A percentile compares a stretch with the other conserved stretches of the same genome.
Conservation (phyloP, 2,797 vertebrate genomes). For the Manis pentadactyla region DNA sequence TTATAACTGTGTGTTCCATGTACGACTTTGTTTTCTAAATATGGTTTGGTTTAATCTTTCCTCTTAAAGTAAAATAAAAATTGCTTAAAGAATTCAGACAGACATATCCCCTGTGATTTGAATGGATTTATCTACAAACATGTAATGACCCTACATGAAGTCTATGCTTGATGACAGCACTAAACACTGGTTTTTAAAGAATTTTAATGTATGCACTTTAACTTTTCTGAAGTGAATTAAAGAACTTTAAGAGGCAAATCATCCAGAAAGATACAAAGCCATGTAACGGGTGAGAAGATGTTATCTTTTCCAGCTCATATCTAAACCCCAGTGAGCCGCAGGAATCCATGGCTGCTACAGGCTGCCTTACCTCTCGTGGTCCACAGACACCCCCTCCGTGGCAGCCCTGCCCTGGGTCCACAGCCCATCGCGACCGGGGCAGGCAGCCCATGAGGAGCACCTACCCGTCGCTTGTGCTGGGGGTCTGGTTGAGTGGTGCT, state of each 20-base stretch:
- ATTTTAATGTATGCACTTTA: not conserved
- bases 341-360: not conserved
- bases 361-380: rapidly evolving
- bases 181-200: not conserved
- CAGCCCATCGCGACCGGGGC: not conserved
- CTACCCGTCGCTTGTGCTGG: not conserved
- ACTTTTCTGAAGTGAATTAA: not conserved
- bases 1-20: rapidly evolving
- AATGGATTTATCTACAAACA: not conserved
- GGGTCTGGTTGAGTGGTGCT: rapidly evolving
- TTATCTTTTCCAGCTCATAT: rapidly evolving
- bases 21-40: not conserved
- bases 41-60: not conserved
- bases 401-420: not conserved
- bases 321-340: not conserved
- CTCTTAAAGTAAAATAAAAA: not conserved
- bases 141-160: not conserved
- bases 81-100: not conserved
- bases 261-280: not conserved
- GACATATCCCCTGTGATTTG: not conserved
- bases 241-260: not conserved
- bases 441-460: rapidly evolving
- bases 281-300: not conserved
- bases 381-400: not conserved
- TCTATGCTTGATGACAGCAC: not conserved